phyloP scores from a whole-genome alignment of 2,113 vertebrate species.

The Forbesichthys papilliferus region DNA sequence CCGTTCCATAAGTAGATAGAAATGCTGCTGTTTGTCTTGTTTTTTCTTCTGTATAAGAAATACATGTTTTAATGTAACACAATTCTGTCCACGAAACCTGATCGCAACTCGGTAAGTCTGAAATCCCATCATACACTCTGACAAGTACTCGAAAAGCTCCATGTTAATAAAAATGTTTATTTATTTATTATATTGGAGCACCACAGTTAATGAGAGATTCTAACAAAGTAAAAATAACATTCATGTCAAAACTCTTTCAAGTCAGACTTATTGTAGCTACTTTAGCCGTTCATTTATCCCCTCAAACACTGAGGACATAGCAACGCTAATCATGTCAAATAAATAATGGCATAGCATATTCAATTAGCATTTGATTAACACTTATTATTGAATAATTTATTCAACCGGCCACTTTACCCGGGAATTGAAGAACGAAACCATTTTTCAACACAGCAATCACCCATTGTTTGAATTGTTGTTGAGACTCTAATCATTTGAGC shows the following conservation, averaged over 20 bases:
- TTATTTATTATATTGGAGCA: not conserved
- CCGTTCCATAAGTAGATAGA: not conserved
- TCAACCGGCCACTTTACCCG: too few relatives aligned
- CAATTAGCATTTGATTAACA: not conserved
- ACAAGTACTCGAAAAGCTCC: not conserved
- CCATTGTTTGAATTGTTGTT: too few relatives aligned
- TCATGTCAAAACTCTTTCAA: not conserved
- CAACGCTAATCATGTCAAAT: not conserved
- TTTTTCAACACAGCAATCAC: too few relatives aligned
- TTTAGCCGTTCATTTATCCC: not conserved
- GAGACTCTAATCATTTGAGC: too few relatives aligned
- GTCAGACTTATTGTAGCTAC: not conserved
- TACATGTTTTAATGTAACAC: not conserved
- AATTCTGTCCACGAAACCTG: not conserved
- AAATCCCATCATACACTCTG: not conserved
- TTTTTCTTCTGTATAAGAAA: constrained; percentile 1
- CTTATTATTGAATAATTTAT: not conserved
- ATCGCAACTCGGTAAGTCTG: constrained; percentile 1
- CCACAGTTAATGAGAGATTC: not conserved
- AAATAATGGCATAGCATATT: constrained; percentile 9
- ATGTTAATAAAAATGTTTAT: not conserved
- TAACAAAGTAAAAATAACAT: not conserved
- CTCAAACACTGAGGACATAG: not conserved
- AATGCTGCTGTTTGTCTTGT: constrained; percentile 1
- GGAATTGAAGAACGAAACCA: too few relatives aligned